Percentiles rank a stretch among this genome's conserved stretches.
Evolutionary conservation across 2,797 vertebrate genomes (phyloP).

Genomic region (Dermochelys coriacea): DNA sequence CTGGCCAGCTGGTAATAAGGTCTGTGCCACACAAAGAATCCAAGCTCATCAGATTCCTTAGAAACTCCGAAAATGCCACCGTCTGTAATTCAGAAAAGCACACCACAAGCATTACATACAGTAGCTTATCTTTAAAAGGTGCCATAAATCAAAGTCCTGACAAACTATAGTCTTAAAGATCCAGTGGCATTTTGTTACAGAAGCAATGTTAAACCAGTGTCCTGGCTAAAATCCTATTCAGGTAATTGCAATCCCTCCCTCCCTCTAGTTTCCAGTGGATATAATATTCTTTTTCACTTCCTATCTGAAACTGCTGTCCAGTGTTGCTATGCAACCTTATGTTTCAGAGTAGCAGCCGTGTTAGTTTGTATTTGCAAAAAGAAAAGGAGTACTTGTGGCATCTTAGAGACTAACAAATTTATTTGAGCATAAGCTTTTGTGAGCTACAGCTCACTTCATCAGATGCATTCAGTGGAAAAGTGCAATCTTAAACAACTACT

Average conservation of each 20-base stretch:
- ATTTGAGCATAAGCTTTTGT: no score
- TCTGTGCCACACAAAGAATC: accelerated
- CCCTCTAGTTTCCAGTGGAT: background rate
- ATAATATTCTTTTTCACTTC: background rate
- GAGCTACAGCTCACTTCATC: no score
- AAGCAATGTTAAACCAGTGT: accelerated
- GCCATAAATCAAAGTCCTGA: background rate
- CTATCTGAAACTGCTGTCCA: background rate
- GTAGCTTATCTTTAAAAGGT: background rate
- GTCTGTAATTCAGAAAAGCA: background rate
- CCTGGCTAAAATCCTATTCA: background rate
- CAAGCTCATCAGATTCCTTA: background rate
- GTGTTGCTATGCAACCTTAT: background rate
- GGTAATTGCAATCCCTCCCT: background rate
- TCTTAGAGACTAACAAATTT: no score
- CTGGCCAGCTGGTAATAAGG: accelerated
- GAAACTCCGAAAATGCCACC: background rate
- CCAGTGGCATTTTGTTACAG: background rate
- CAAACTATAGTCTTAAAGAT: background rate
- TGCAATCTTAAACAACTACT: background rate
- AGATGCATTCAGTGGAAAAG: no score
- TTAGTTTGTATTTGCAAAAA: no score
- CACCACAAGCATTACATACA: background rate
- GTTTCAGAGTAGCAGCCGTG: no score
- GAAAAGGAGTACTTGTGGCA: no score